Evolutionary conservation across 2,113 vertebrate species (phyloP).

Genomic region (Cacatua alba): DNA sequence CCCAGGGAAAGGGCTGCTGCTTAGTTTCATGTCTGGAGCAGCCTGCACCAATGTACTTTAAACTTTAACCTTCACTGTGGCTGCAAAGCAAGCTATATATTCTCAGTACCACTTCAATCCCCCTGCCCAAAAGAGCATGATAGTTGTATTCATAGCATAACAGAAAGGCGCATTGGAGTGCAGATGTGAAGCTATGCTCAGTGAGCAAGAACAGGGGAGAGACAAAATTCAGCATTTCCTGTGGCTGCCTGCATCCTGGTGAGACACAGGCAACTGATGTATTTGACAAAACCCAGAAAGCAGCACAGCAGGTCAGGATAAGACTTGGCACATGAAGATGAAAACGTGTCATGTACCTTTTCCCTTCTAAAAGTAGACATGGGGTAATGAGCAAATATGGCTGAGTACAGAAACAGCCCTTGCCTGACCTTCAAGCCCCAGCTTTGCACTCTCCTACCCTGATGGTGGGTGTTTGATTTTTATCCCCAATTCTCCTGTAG

Average conservation of each 20-base stretch:
- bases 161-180: fast-evolving
- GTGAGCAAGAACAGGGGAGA: not conserved
- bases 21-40: not conserved
- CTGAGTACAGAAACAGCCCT: not conserved
- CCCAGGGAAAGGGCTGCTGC: not conserved
- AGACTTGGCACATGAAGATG: not conserved
- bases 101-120: not conserved
- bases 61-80: not conserved
- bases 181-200: not conserved
- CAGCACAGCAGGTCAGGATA: not conserved
- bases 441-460: not conserved
- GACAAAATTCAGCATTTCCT: not conserved
- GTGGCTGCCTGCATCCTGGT: not conserved
- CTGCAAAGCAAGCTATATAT: not conserved
- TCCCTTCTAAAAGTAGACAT: not conserved
- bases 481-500: not conserved
- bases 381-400: not conserved
- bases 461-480: not conserved
- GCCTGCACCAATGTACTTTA: not conserved
- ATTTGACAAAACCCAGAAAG: not conserved
- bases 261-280: not conserved
- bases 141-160: fast-evolving
- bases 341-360: fast-evolving
- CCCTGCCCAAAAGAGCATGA: fast-evolving
- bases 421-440: not conserved